Percentiles rank a stretch among this genome's conserved stretches.
phyloP scores from a whole-genome alignment of 1,140 invertebrate species.

The Rhizoglyphus robini region DNA sequence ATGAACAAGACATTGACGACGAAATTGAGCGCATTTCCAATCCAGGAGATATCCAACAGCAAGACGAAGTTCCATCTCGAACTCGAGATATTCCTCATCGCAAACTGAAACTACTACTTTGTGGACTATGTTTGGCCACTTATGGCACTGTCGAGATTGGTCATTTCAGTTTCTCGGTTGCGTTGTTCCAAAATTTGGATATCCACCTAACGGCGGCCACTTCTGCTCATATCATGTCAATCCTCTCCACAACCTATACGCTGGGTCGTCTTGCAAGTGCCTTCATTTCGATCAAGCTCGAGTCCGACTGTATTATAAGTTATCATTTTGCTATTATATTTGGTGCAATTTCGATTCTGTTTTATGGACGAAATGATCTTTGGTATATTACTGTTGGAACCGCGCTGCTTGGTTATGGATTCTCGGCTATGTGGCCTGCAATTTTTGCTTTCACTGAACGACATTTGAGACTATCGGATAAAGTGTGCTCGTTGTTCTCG shows the following conservation, averaged over 20 bases:
- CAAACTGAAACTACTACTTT: background rate
- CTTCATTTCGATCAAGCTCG: background rate
- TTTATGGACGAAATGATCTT: background rate
- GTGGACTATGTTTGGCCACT: background rate
- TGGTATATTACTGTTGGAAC: background rate
- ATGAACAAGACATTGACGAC: background rate
- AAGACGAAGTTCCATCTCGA: background rate
- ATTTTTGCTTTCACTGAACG: conserved; percentile 10
- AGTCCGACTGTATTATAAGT: background rate
- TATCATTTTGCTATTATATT: conserved; percentile 9
- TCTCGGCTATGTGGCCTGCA: conserved; percentile 4
- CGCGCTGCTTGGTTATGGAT: conserved; percentile 1
- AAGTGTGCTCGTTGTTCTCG: background rate
- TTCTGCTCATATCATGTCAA: background rate
- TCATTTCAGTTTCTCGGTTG: background rate
- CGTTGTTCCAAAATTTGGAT: background rate
- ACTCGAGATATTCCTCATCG: background rate
- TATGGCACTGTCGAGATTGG: conserved; percentile 3
- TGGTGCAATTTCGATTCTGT: background rate
- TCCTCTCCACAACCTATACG: background rate
- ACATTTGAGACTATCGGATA: background rate
- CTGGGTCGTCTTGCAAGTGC: background rate
- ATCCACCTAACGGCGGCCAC: background rate
- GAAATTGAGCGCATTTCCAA: background rate
- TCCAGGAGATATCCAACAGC: background rate